These are phyloP conservation scores for Stegostoma tigrinum DNA, from an alignment of 2,113 vertebrate genomes.

Conservation along the genomic window DNA sequence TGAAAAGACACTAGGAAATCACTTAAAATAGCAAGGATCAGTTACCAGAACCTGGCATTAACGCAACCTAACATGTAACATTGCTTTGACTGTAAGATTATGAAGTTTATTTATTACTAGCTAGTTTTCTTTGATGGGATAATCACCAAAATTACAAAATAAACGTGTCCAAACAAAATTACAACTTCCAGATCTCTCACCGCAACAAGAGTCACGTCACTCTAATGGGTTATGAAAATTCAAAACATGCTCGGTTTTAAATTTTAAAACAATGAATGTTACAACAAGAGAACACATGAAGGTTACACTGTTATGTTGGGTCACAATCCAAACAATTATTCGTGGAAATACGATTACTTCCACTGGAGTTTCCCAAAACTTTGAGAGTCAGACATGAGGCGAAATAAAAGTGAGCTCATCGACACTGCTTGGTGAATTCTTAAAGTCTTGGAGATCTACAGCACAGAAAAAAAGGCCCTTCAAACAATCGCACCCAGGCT, in stretches of 20 bases:
- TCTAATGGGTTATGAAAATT: not conserved
- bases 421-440: no score
- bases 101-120: no score
- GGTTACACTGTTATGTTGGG: not conserved
- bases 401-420: not conserved
- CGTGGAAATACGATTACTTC: not conserved
- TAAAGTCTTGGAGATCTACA: no score
- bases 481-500: no score
- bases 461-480: no score
- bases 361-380: not conserved
- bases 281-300: not conserved
- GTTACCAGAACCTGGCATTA: not conserved
- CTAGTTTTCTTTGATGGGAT: not conserved
- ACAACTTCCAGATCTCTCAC: not conserved
- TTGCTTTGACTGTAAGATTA: not conserved
- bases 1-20: not conserved
- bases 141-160: not conserved
- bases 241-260: not conserved
- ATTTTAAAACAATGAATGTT: not conserved
- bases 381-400: not conserved
- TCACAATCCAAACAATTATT: not conserved
- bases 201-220: not conserved
- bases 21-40: not conserved
- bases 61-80: not conserved
- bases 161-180: not conserved